Evolutionary conservation across 2,797 vertebrate genomes (phyloP).

Genomic region (Sebastes baramenuke): DNA sequence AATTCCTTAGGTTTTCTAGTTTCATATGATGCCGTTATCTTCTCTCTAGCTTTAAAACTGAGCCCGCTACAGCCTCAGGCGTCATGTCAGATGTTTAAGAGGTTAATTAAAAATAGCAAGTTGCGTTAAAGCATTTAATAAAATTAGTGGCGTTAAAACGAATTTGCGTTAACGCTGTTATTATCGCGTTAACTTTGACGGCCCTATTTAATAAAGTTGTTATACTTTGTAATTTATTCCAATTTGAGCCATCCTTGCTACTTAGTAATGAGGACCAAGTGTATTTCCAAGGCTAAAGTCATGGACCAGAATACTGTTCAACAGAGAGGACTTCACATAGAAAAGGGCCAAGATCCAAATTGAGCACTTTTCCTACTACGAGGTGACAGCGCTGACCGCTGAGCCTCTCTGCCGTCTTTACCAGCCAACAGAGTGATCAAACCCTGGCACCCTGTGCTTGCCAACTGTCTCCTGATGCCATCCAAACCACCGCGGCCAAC

Average conservation of each 20-base stretch:
- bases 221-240: neutral
- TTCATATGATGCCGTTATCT: too few species aligned
- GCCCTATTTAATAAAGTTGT: neutral
- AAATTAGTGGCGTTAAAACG: neutral
- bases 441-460: slow-evolving; percentile 28
- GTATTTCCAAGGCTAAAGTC: neutral
- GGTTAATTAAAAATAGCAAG: too few species aligned
- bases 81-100: too few species aligned
- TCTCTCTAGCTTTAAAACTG: neutral
- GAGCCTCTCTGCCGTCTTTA: slow-evolving; percentile 21
- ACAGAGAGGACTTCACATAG: neutral
- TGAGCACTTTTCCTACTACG: slow-evolving; percentile 6
- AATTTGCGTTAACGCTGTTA: neutral
- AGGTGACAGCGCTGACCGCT: slow-evolving; percentile 8
- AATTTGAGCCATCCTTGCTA: neutral
- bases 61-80: neutral
- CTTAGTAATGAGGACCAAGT: neutral
- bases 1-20: too few species aligned
- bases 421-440: slow-evolving; percentile 38
- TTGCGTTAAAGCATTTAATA: neutral
- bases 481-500: slow-evolving; percentile 40
- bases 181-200: neutral
- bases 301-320: neutral
- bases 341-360: slow-evolving; percentile 19
- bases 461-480: slow-evolving; percentile 45